phyloP scores from a whole-genome alignment of 2,797 vertebrate genomes.

The Phataginus tetradactyla region DNA sequence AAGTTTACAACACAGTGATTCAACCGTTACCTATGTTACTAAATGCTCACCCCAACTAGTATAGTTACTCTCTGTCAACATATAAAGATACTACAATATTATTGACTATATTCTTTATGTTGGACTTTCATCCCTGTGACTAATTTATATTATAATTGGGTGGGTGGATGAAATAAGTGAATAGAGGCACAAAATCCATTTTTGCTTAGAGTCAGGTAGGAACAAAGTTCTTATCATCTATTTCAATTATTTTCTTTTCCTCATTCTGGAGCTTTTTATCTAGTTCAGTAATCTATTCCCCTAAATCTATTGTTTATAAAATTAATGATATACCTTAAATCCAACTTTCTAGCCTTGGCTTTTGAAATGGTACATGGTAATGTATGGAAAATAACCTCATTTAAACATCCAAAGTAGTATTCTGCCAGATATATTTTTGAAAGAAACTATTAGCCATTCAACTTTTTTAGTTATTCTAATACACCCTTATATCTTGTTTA shows the following conservation, averaged over 20 bases:
- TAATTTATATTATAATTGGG: no score
- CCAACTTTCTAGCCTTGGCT: neutral
- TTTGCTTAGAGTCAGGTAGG: neutral
- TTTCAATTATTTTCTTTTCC: neutral
- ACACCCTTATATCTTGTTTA: neutral
- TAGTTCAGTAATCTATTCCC: neutral
- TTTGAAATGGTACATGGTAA: conserved; percentile 18
- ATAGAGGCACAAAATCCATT: neutral
- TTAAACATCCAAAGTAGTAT: neutral
- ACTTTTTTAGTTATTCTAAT: neutral
- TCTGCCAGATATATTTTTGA: neutral
- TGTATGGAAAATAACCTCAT: neutral
- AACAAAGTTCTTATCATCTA: neutral
- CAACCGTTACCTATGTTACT: no score
- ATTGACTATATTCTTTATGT: no score
- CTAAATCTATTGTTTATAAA: neutral
- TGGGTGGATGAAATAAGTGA: no score
- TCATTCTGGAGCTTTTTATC: neutral
- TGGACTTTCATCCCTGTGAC: no score
- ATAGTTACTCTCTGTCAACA: no score
- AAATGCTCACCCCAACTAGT: no score
- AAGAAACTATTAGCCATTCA: neutral
- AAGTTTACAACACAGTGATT: no score
- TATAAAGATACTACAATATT: no score
- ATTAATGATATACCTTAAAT: neutral